A percentile compares a stretch with the other conserved stretches of the same genome.
Conservation (phyloP, 2,113 vertebrate species). For the Sander vitreus region DNA sequence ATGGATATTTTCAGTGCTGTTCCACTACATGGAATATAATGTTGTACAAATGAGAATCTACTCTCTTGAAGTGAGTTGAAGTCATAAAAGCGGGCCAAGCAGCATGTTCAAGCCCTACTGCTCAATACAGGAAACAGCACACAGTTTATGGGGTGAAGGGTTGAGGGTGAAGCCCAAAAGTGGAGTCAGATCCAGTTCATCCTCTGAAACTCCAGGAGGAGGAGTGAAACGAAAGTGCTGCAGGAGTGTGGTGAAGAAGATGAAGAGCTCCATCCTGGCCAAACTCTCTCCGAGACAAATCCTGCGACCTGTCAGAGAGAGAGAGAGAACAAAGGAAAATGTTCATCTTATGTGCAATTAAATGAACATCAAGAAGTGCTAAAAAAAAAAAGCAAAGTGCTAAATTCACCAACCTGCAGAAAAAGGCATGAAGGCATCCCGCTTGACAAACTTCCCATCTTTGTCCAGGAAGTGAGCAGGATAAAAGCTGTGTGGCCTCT, state of each 20-base stretch:
- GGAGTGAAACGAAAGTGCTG: constrained; percentile 82
- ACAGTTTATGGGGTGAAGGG: constrained; percentile 69
- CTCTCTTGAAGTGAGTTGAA: background rate
- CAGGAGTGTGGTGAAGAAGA: constrained; percentile 84
- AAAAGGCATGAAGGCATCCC: constrained; percentile 64
- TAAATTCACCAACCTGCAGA: constrained; percentile 59
- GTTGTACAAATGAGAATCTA: background rate
- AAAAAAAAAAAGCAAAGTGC: no score
- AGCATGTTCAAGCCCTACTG: background rate
- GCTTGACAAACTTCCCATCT: constrained; percentile 53
- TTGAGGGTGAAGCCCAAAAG: constrained; percentile 18
- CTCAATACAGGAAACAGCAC: constrained; percentile 57
- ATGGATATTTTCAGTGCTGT: background rate
- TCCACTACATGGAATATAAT: no score
- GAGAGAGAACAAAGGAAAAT: background rate
- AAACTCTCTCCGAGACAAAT: constrained; percentile 82
- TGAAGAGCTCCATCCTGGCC: constrained; percentile 86
- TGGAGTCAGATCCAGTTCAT: constrained; percentile 80
- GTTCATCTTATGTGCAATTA: fast-evolving
- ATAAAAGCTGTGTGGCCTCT: constrained; percentile 45
- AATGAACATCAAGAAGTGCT: background rate
- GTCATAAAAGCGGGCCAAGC: background rate
- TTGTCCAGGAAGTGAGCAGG: constrained; percentile 67
- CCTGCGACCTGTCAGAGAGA: constrained; percentile 75
- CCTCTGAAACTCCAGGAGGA: constrained; percentile 75